Evolutionary conservation across 2,113 vertebrate species (phyloP).

Genomic region (Paradisaea rubra): DNA sequence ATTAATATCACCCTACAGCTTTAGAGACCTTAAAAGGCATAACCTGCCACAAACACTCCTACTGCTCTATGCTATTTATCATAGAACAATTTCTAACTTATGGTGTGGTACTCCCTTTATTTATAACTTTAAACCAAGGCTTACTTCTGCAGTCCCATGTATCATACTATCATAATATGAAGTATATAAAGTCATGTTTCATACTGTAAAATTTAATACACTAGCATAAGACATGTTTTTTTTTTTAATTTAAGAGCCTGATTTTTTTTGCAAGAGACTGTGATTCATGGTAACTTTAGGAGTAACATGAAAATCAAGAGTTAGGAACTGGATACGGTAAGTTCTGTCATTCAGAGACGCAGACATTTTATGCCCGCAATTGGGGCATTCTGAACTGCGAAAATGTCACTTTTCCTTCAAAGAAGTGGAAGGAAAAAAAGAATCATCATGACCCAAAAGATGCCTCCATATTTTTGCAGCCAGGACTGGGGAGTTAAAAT

Average conservation of each 20-base stretch:
- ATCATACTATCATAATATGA: neutral
- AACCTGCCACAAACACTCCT: neutral
- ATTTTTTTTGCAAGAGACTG: neutral
- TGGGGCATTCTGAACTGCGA: neutral
- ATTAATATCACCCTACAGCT: neutral
- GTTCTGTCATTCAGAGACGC: neutral
- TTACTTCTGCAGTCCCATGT: neutral
- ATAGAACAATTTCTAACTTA: neutral
- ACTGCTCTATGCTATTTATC: neutral
- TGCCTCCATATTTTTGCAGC: neutral
- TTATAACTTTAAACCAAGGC: neutral
- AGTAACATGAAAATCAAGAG: neutral
- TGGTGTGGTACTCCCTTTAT: neutral
- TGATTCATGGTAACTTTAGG: neutral
- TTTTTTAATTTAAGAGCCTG: neutral
- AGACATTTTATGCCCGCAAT: neutral
- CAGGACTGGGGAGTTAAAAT: neutral
- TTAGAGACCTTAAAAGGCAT: neutral
- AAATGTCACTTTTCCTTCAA: neutral
- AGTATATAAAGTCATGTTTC: neutral
- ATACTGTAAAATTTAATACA: neutral
- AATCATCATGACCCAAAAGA: neutral
- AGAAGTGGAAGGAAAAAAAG: neutral
- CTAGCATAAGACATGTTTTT: neutral
- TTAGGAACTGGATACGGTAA: neutral